Evolutionary conservation across 2,113 vertebrate species (phyloP), one percentile per base, ranked within the genome.

Genomic region (Centropus bengalensis): DNA sequence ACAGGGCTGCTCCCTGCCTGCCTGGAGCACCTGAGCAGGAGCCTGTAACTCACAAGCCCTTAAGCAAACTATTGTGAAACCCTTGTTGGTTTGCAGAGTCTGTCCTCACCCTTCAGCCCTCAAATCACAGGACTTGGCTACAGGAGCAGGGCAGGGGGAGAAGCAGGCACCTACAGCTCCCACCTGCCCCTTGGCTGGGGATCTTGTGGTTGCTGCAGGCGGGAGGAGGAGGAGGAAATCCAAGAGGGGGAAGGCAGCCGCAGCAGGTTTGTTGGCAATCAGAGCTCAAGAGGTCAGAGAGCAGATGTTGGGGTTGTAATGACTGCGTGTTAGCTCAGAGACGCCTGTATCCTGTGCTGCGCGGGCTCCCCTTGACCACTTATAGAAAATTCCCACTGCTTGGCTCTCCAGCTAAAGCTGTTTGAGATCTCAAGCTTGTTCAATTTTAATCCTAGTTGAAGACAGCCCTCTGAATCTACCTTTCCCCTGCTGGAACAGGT

Each of bases 51-150:
- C 91, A 96, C 84, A 84, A 96, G 91, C 70, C 81, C 70, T 91
- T 89, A 10, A 93, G 74, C 86, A 96, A 96, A 94, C 88, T 55
- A 32, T 96, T 95, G 95, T 66, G 93, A 77, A 96, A 96, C 45
- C 26, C 15, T 1, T 9, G 32, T 5, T 47, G 95, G 79, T 85
- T 88, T 88, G 70, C 69, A 84, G 91, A 93, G 74, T 0, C 66
- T 0, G 7, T 70, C 89, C 60, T 64, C 86, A 51, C 42, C 79
- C 56, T 78, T 20, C 44, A 58, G 44, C 44, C 62, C 92, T 87
- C 73, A n/a, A 27, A 60, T 64, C 69, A 9, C 76, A 36, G 77
- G 49, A 49, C 33, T 77, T 51, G 5, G 73, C 69, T 40, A 16
- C 86, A 0, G 7, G 10, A 73, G 67, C 0, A 4, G 75, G 3